These are phyloP conservation scores for Henricia sp. DNA, from an alignment of 53 echinoderm and acorn worm genomes.

Conservation along the genomic window DNA sequence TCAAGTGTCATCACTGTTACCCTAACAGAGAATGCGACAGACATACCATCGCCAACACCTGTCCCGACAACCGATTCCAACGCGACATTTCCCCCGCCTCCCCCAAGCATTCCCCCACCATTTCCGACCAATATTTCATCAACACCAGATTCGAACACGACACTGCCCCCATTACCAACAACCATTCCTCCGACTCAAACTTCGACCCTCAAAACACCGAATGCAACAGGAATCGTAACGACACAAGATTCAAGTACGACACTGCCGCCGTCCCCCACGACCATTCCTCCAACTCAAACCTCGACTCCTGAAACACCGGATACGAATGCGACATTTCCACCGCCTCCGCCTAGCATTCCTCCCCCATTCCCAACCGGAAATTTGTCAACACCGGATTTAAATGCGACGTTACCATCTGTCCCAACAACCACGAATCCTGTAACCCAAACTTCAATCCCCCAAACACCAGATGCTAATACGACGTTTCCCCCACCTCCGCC, in stretches of 20 bases:
- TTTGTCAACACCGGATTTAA: neutral
- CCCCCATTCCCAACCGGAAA: neutral
- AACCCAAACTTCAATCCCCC: neutral
- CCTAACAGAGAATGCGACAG: too few species aligned
- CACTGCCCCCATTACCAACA: neutral
- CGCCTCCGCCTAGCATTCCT: slow-evolving; percentile 7
- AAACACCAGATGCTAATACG: neutral
- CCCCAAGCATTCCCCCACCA: slow-evolving; percentile 6
- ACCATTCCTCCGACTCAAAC: neutral
- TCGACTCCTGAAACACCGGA: neutral
- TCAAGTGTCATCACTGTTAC: too few species aligned
- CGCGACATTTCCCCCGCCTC: neutral
- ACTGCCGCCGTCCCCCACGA: neutral
- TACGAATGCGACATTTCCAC: neutral
- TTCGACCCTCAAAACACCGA: neutral
- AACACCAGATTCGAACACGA: too few species aligned
- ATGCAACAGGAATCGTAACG: too few species aligned
- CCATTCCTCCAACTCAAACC: neutral
- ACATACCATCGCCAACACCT: neutral
- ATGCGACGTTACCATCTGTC: neutral
- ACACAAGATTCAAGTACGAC: too few species aligned
- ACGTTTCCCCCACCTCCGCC: slow-evolving; percentile 13
- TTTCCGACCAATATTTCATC: neutral
- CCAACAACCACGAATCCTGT: neutral
- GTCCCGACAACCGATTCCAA: neutral